phyloP scores from a whole-genome alignment of 2,797 vertebrate genomes.

The Hafferia zeledoni region DNA sequence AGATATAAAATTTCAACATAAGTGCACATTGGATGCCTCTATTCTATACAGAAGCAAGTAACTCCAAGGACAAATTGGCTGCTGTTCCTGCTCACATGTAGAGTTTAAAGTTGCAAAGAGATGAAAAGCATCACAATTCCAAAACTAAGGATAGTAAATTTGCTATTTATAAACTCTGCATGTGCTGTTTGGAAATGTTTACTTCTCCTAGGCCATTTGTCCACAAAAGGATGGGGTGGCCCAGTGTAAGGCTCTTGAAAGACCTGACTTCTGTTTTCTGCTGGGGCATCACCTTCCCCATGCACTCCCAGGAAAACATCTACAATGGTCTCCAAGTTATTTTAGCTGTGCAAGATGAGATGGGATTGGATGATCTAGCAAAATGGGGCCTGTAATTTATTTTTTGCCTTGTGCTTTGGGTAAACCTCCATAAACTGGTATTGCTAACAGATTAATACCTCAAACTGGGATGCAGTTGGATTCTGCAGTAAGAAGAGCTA shows the following conservation, averaged over 20 bases:
- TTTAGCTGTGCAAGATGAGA: not conserved
- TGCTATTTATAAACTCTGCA: not conserved
- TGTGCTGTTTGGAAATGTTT: not conserved
- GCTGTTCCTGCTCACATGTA: not conserved
- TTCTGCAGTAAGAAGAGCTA: constrained; percentile 1
- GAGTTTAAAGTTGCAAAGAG: not conserved
- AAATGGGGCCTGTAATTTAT: not conserved
- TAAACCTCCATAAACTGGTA: not conserved
- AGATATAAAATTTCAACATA: not conserved
- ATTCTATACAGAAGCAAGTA: not conserved
- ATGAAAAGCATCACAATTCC: constrained; percentile 20
- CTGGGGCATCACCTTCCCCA: not conserved
- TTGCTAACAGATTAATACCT: constrained; percentile 5
- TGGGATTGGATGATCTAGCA: not conserved
- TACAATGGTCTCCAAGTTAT: not conserved
- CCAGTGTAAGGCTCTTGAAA: not conserved
- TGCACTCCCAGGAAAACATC: not conserved
- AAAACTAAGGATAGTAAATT: not conserved
- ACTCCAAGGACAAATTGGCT: not conserved
- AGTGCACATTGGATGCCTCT: not conserved
- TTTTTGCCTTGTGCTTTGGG: not conserved
- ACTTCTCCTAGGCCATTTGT: not conserved
- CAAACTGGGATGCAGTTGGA: not conserved
- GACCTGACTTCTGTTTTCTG: not conserved
- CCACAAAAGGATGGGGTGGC: not conserved